Base-by-base conservation (phyloP, 1,140 invertebrate genomes). In the Patella vulgata region DNA sequence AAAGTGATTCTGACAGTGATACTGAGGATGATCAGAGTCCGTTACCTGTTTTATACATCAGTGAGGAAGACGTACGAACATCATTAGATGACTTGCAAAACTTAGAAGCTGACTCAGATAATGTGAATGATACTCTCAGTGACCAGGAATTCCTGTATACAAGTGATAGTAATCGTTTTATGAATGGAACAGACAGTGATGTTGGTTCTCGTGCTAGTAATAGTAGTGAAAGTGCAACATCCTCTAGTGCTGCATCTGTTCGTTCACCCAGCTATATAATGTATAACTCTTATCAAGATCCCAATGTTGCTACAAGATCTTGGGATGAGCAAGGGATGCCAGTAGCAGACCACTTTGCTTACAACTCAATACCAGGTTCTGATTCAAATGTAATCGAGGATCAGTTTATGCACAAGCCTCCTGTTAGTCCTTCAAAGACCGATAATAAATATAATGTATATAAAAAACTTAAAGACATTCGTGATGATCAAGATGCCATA, bases 341-440 rank as follows among this genome's bases (percentile, higher is more conserved):
- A 21, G 46, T 21, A n/a, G 4, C 23, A 8, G 33, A 40, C 5
- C 14, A 25, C 23, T 59, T 51, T 21, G 47, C 47, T 47, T 59
- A 51, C 25, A 48, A 59, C 23, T 48, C 58, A 23, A 19, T 36
- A 27, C 27, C 19, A 1, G 47, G 51, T 39, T 59, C 58, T 11
- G 58, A 59, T 19, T 48, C 47, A 4, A 40, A 51, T 39, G 36
- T 30, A 12, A 40, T 59, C 14, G 36, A 51, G n/a, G 58, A 59
- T 17, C 47, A 59, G 47, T 59, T 59, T 48, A 59, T 59, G 58
- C 58, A 59, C 36, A 48, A 39, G 25, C 42, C 58, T 9, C 47
- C 58, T 48, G 51, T 30, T 30, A 59, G 14, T 23, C 12, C 40
- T 23, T 12, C 25, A 21, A 30, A 30, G 23, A 3, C 0, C 3